Evolutionary conservation across 30 jellyfish, hydroid and myxozoan species (phyloP), one percentile per base, ranked within the genome.

Genomic region (Cassiopea xamachana): DNA sequence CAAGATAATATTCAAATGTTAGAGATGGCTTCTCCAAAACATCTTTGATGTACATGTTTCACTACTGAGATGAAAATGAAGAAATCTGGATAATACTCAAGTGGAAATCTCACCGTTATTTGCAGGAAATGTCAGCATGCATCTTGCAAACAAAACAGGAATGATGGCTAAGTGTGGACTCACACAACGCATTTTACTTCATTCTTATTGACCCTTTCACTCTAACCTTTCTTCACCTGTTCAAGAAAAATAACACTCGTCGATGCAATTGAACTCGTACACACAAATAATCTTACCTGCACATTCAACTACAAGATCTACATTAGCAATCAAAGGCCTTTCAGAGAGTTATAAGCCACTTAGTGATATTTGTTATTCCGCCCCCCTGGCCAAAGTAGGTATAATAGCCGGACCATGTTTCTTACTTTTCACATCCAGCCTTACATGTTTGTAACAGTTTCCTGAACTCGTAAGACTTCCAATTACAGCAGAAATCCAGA

Each of bases 341-440:
- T 71, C 69, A 83, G 84, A 2, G 68, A 49, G 50, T 44, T 7
- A 47, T 83, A 83, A 83, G 92, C 92, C 92, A 83, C 92, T 83
- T 83, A 83, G 80, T 44, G 46, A 59, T 83, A 83, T 83, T 83
- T 83, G 92, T 83, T 83, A 51, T 83, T 83, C 85, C 92, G 75
- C 27, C 92, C 84, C 50, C 59, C 62, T 18, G 83, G 47, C 15
- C 49, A 55, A 16, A 46, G 1, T 10, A 0, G 14, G 69, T 70
- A 48, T 83, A 83, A 46, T 83, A 5, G 12, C 76, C 92, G 69
- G 85, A 71, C 92, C 75, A 73, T 1, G 0, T 67, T 44, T 27
- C 74, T 27, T 2, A 62, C 9, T n/a, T n/a, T n/a, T n/a, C n/a
- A n/a, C n/a, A n/a, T n/a, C n/a, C n/a, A n/a, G n/a, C n/a, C n/a